Conservation (phyloP, 2,797 vertebrate species). For the Lepilemur ruficaudatus region DNA sequence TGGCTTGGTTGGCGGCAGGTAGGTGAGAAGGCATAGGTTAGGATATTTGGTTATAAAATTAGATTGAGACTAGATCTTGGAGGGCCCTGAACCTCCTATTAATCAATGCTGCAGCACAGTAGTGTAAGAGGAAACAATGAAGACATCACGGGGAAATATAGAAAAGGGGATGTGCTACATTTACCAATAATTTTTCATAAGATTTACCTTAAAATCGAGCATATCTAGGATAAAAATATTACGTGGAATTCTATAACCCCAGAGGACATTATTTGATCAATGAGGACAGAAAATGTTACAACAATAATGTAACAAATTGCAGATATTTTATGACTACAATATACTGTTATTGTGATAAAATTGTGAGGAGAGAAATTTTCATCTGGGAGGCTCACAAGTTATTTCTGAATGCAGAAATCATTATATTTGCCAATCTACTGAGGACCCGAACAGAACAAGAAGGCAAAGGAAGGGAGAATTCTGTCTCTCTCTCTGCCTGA, state of each 20-base stretch:
- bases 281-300: conserved; percentile 10
- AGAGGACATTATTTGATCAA: neutral
- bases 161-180: neutral
- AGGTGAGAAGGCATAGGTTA: neutral
- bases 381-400: neutral
- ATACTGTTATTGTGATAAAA: neutral
- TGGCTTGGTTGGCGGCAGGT: neutral
- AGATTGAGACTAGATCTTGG: neutral
- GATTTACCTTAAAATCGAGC: neutral
- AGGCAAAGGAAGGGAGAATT: neutral
- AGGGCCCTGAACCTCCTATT: neutral
- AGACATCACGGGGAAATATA: neutral
- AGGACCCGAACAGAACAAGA: neutral
- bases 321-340: neutral
- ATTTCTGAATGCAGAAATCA: neutral
- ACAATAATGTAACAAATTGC: neutral
- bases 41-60: neutral
- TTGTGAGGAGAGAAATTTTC: neutral
- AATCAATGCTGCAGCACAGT: neutral
- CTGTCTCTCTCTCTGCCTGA: neutral
- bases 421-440: neutral
- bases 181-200: conserved; percentile 9
- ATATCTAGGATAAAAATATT: neutral
- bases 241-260: neutral
- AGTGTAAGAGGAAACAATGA: neutral